These are phyloP conservation scores for Epinephelus awoara DNA, from an alignment of 2,797 vertebrate species.

Conservation along the genomic window DNA sequence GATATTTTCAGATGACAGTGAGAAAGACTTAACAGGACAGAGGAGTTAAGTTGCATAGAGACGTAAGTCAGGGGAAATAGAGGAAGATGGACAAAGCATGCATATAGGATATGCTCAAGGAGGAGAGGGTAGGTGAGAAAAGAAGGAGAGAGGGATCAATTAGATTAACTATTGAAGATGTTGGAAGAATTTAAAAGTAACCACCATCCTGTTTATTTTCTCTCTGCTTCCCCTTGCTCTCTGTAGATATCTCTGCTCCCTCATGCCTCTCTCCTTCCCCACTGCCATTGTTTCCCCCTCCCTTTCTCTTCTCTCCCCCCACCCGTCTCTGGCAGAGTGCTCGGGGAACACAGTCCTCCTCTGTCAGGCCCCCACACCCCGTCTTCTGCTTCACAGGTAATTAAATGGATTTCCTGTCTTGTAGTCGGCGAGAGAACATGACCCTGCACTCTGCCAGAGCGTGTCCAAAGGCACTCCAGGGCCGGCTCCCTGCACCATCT, in stretches of 20 bases:
- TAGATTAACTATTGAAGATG: constrained; percentile 49
- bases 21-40: constrained; percentile 28
- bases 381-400: constrained; percentile 99
- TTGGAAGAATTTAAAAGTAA: constrained; percentile 40
- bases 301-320: neutral
- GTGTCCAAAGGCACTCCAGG: constrained; percentile 91
- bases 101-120: neutral
- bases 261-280: constrained; percentile 54
- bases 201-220: constrained; percentile 22
- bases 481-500: constrained; percentile 87
- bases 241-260: constrained; percentile 53
- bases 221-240: constrained; percentile 35
- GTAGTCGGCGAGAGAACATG: constrained; percentile 96
- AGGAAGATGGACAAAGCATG: constrained; percentile 39
- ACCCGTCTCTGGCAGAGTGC: constrained; percentile 87
- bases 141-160: constrained; percentile 50
- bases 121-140: constrained; percentile 6
- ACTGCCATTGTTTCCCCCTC: constrained; percentile 34
- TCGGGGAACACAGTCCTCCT: constrained; percentile 91
- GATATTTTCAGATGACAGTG: constrained; percentile 26
- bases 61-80: constrained; percentile 19
- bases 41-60: constrained; percentile 15
- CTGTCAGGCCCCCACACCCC: constrained; percentile 92
- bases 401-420: constrained; percentile 99
- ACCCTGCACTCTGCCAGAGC: constrained; percentile 92